Percentiles rank a stretch among this genome's conserved stretches.
phyloP scores from a whole-genome alignment of 2,797 vertebrate species.

The Sebastiscus albofasciatus region DNA sequence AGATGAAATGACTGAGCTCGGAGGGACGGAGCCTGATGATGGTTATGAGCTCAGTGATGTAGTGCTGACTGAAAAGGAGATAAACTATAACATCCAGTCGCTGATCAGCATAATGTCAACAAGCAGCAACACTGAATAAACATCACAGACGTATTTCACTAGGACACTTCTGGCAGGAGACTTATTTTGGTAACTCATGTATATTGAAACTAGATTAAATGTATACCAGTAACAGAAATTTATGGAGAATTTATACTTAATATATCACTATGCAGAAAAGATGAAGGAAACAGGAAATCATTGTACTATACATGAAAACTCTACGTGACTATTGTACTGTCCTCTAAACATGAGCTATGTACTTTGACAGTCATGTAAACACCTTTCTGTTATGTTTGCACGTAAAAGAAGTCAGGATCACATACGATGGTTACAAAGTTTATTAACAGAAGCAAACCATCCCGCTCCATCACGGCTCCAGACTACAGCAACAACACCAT shows the following conservation, averaged over 20 bases:
- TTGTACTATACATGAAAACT: background rate
- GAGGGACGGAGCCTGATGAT: background rate
- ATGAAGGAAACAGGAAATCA: background rate
- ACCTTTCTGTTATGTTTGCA: background rate
- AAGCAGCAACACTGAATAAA: background rate
- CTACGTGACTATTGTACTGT: background rate
- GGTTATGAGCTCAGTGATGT: background rate
- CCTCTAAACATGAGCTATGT: background rate
- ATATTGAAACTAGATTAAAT: background rate
- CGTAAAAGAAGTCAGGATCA: too few species aligned
- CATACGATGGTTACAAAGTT: too few species aligned
- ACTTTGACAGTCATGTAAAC: background rate
- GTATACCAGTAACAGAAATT: background rate
- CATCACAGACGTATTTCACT: background rate
- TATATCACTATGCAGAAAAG: background rate
- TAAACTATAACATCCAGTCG: background rate
- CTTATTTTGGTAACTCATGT: background rate
- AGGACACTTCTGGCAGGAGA: background rate
- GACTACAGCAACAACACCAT: too few species aligned
- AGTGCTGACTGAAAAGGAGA: background rate
- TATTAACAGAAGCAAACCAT: too few species aligned
- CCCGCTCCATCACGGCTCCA: too few species aligned
- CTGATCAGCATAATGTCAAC: background rate
- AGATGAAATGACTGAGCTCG: conserved; percentile 1
- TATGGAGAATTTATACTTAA: background rate